Conservation (phyloP, 2,797 vertebrate genomes). For the Diglossa cyanea region DNA sequence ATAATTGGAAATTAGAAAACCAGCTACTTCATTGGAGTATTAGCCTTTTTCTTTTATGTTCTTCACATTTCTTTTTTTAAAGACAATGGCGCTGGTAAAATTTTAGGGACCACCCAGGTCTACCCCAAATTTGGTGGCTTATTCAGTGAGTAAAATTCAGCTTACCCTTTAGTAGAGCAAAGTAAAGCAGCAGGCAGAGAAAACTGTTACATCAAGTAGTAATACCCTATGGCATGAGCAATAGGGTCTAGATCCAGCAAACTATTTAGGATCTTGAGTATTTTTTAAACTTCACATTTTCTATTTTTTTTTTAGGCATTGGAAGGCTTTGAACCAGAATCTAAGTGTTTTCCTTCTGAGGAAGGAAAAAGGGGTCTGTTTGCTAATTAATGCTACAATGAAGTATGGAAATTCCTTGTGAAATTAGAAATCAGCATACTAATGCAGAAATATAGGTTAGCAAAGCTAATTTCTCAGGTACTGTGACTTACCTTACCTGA, state of each 20-base stretch:
- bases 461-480: background rate
- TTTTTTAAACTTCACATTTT: background rate
- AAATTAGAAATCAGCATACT: background rate
- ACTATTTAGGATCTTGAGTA: background rate
- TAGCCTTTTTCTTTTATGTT: background rate
- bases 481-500: background rate
- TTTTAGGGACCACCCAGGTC: background rate
- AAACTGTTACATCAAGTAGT: background rate
- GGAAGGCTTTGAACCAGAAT: background rate
- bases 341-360: background rate
- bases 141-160: background rate
- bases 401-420: background rate
- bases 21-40: background rate
- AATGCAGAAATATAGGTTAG: background rate
- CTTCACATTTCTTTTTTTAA: background rate
- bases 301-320: background rate
- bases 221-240: background rate
- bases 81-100: background rate
- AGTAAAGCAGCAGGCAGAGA: background rate
- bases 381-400: background rate
- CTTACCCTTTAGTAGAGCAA: background rate
- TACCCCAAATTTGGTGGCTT: background rate
- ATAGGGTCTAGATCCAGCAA: background rate
- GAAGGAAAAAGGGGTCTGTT: background rate
- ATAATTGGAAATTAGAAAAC: background rate